These are phyloP conservation scores for Eupeodes corollae DNA, from an alignment of 1,140 invertebrate species.

Conservation along the genomic window DNA sequence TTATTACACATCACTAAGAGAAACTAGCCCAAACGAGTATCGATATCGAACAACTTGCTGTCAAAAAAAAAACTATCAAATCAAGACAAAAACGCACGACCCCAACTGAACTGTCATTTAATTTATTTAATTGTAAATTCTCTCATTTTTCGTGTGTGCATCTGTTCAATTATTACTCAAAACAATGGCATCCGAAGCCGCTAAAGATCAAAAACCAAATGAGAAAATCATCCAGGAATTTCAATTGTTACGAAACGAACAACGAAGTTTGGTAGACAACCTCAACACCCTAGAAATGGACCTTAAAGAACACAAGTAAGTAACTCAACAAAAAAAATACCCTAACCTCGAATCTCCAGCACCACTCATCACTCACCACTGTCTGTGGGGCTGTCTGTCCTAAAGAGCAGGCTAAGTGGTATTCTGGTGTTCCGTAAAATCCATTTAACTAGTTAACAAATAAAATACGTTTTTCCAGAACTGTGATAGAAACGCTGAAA, in stretches of 20 bases:
- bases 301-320: constrained; percentile 90
- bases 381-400: not conserved
- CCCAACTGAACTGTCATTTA: no score
- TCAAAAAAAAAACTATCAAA: no score
- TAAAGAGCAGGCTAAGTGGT: not conserved
- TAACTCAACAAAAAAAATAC: constrained; percentile 8
- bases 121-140: no score
- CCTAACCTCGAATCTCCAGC: no score
- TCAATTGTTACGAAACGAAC: constrained; percentile 75
- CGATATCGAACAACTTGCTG: no score
- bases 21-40: no score
- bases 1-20: no score
- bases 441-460: constrained; percentile 1
- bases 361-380: no score
- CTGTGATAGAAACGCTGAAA: constrained; percentile 88
- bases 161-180: not conserved
- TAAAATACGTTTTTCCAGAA: constrained; percentile 59
- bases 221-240: constrained; percentile 81
- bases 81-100: no score
- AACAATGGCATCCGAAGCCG: constrained; percentile 37
- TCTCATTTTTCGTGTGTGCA: no score
- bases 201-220: constrained; percentile 38
- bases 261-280: constrained; percentile 72
- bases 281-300: constrained; percentile 86
- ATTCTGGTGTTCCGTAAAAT: no score